Conservation (phyloP, 2,888 invertebrate genomes). For the Phyllotreta striolata region DNA sequence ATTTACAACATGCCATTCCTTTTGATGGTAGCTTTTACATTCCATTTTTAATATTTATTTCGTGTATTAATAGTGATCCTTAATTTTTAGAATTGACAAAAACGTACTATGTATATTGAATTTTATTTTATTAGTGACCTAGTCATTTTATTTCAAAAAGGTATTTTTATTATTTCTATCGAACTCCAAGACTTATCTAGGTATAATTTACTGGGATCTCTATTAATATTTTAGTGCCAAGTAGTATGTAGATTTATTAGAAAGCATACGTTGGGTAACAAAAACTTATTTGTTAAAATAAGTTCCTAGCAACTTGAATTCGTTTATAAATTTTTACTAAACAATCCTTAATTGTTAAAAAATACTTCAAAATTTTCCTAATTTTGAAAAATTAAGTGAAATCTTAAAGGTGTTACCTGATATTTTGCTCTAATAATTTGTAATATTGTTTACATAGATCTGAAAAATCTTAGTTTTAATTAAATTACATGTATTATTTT, state of each 20-base stretch:
- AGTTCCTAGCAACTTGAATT: not conserved
- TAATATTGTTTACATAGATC: no score
- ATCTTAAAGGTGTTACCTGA: no score
- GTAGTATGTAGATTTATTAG: conserved; percentile 1
- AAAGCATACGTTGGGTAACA: not conserved
- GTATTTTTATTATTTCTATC: no score
- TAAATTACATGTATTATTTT: no score
- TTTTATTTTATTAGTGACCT: no score
- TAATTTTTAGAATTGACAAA: not conserved
- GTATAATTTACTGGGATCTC: conserved; percentile 4
- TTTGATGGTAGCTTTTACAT: conserved; percentile 21
- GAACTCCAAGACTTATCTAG: not conserved
- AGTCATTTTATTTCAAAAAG: no score
- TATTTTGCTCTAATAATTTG: no score
- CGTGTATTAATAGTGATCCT: conserved; percentile 3
- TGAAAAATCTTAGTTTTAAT: no score
- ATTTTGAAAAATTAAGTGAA: no score
- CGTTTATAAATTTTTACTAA: not conserved
- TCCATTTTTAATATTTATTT: conserved; percentile 24
- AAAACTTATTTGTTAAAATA: not conserved
- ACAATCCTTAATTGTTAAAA: not conserved
- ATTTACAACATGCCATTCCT: conserved; percentile 12
- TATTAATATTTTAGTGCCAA: conserved; percentile 14
- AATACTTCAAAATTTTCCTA: not conserved
- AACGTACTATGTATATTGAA: conserved; percentile 4